phyloP scores from a whole-genome alignment of 2,113 vertebrate species.

The Erinaceus europaeus region DNA sequence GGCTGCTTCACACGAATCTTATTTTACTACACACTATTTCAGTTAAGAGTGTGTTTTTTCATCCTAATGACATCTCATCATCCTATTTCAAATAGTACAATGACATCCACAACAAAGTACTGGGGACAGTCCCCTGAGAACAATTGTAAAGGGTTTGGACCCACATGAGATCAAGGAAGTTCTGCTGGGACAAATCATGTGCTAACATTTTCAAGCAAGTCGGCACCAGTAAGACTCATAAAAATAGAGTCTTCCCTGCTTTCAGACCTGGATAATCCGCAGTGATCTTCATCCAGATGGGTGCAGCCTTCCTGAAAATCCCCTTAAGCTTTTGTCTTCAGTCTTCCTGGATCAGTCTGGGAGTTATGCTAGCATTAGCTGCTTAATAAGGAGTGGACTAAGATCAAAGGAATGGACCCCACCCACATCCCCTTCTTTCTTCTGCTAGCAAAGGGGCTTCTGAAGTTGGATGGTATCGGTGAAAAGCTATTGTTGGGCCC shows the following conservation, averaged over 20 bases:
- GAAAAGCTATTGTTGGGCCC: background rate
- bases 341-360: background rate
- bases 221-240: background rate
- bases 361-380: background rate
- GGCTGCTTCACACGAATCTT: conserved; percentile 17
- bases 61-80: background rate
- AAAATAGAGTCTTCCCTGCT: conserved; percentile 37
- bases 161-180: background rate
- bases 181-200: conserved; percentile 7
- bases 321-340: conserved; percentile 23
- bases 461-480: background rate
- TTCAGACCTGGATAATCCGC: conserved; percentile 42
- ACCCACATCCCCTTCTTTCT: background rate
- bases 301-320: background rate
- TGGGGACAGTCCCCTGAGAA: background rate
- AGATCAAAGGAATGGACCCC: background rate
- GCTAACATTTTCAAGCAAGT: conserved; percentile 18
- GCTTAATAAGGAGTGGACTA: background rate
- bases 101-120: background rate
- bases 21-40: background rate
- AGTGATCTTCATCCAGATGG: conserved; percentile 18
- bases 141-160: background rate
- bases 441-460: background rate
- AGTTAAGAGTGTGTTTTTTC: conserved; percentile 4
- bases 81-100: background rate